Conservation (phyloP, 2,888 invertebrate genomes). For the Cosmia pyralina region DNA sequence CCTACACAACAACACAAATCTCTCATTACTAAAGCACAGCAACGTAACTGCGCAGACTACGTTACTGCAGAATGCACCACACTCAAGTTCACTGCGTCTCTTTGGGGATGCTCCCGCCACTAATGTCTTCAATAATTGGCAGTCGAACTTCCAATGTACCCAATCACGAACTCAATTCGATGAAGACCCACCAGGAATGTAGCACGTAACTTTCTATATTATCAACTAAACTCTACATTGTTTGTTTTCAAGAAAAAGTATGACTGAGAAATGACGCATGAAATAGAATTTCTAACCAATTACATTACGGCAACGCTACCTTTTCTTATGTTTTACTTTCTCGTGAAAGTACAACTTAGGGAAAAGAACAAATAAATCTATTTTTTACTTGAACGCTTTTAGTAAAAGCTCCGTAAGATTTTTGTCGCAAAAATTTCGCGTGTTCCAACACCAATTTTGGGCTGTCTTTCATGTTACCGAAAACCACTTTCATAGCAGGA, state of each 20-base stretch:
- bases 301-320: conserved; percentile 53
- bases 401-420: conserved; percentile 36
- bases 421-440: conserved; percentile 56
- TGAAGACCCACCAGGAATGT: conserved; percentile 63
- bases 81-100: conserved; percentile 77
- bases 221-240: conserved; percentile 54
- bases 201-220: conserved; percentile 52
- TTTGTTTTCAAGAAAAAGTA: conserved; percentile 52
- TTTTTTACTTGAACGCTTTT: conserved; percentile 50
- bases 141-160: conserved; percentile 79
- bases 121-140: conserved; percentile 85
- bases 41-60: conserved; percentile 63
- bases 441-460: conserved; percentile 41
- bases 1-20: conserved; percentile 15
- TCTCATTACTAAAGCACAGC: conserved; percentile 46
- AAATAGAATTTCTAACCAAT: conserved; percentile 60
- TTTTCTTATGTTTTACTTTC: conserved; percentile 59
- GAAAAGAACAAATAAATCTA: conserved; percentile 52
- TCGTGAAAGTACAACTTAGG: conserved; percentile 43
- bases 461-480: conserved; percentile 55
- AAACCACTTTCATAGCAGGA: conserved; percentile 53
- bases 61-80: conserved; percentile 73
- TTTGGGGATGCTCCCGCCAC: conserved; percentile 76
- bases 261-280: conserved; percentile 57
- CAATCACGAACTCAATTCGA: conserved; percentile 73